Conservation (phyloP, 1,140 invertebrate genomes). For the Drosophila littoralis region DNA sequence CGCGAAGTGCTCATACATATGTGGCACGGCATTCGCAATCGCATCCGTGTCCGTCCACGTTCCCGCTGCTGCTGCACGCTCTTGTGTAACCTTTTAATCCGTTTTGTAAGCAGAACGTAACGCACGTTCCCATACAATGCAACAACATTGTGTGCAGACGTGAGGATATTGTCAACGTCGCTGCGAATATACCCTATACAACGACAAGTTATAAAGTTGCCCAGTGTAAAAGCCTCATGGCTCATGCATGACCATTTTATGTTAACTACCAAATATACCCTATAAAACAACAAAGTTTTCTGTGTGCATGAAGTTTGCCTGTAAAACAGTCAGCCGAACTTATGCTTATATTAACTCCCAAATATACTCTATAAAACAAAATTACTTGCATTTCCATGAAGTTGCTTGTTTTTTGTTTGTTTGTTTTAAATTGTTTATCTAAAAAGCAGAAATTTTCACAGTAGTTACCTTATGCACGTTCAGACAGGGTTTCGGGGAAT, state of each 20-base stretch:
- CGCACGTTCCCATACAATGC: conserved; percentile 72
- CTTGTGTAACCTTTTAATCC: conserved; percentile 84
- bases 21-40: conserved; percentile 46
- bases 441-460: no score
- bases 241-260: no score
- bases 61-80: conserved; percentile 61
- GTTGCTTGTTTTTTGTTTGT: no score
- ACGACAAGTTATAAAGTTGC: background rate
- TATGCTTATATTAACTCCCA: no score
- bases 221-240: no score
- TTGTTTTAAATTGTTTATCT: no score
- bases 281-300: background rate
- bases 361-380: no score
- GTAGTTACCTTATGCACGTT: no score
- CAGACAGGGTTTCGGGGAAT: no score
- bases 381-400: no score
- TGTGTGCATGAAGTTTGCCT: no score
- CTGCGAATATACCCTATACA: conserved; percentile 21
- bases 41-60: conserved; percentile 28
- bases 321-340: no score
- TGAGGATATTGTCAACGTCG: background rate
- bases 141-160: conserved; percentile 19
- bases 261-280: conserved; percentile 11
- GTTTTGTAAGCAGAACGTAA: conserved; percentile 83
- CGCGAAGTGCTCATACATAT: conserved; percentile 19